phyloP scores from a whole-genome alignment of 2,888 invertebrate species.

The Diadegma fenestrale region DNA sequence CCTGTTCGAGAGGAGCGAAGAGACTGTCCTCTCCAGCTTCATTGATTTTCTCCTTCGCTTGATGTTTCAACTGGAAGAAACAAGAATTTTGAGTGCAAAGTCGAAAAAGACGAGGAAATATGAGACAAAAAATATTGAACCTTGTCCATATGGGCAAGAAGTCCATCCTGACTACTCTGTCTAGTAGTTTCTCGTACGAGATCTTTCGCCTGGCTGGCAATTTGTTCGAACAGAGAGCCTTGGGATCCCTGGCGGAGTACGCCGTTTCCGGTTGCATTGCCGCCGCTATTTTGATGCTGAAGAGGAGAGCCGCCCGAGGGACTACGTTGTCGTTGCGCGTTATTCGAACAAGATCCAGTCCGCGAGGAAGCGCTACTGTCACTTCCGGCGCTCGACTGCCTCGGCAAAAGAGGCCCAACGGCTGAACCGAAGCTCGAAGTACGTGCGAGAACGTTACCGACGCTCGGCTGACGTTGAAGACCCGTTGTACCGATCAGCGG shows the following conservation, averaged over 20 bases:
- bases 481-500: slow-evolving; percentile 86
- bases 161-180: slow-evolving; percentile 95
- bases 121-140: slow-evolving; percentile 84
- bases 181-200: slow-evolving; percentile 94
- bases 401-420: slow-evolving; percentile 75
- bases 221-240: slow-evolving; percentile 94
- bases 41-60: slow-evolving; percentile 88
- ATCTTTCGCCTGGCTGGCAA: slow-evolving; percentile 95
- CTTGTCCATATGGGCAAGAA: slow-evolving; percentile 96
- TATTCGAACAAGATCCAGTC: slow-evolving; percentile 65
- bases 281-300: slow-evolving; percentile 76
- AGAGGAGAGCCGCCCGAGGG: slow-evolving; percentile 45
- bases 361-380: slow-evolving; percentile 69
- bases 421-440: slow-evolving; percentile 88
- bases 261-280: slow-evolving; percentile 74
- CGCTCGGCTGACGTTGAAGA: slow-evolving; percentile 87
- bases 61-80: slow-evolving; percentile 86
- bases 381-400: slow-evolving; percentile 77
- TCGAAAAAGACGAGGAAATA: not conserved
- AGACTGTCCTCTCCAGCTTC: slow-evolving; percentile 91
- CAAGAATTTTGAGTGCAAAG: slow-evolving; percentile 9
- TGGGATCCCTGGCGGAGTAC: slow-evolving; percentile 92
- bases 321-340: slow-evolving; percentile 65
- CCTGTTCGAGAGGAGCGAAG: slow-evolving; percentile 93
- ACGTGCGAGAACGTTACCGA: slow-evolving; percentile 87